Base-by-base conservation (phyloP, 1,140 invertebrate species). In the Bilobella aurantiaca region DNA sequence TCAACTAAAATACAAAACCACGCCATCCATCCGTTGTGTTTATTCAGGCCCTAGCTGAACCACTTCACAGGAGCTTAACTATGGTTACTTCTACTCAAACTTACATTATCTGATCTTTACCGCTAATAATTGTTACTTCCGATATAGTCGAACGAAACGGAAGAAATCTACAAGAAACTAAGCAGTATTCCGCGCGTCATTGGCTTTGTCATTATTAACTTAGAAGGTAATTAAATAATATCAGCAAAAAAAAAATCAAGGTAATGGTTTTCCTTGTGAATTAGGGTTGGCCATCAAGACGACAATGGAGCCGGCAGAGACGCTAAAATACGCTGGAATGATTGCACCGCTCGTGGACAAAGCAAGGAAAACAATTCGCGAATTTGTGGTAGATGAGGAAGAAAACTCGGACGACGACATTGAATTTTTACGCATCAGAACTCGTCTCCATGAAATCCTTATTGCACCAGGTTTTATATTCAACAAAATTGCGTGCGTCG, bases 391-490 rank as follows among this genome's bases (percentile, higher is more conserved):
- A 5, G 59, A 62, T 21, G 59, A 62, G 21, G 59, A 42, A 18
- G 30, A 62, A 25, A 62, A 62, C 46, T 42, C 25, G 2, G 21
- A 37, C 32, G 59, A 62, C 28, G 59, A 62, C 21, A 25, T 62
- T 23, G 3, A 12, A 2, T 62, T 62, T 23, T 12, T 62, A 3
- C 29, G 59, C 5, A 3, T 62, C 3, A 31, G 59, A 37, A 62
- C 59, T 46, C 3, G 46, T 8, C 3, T 3, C n/a, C 25, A 42
- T 62, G 59, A 62, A 62, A 25, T 62, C 28, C 37, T 62, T 5
- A 42, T 62, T 62, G 59, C 34, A 16, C 30, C 59, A 12, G 59
- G 59, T n/a, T n/a, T n/a, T n/a, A n/a, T n/a, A n/a, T n/a, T 62
- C 25, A 34, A 14, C 5, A 8, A 37, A 18, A 53, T 18, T 8